Percentiles rank a stretch among this genome's conserved stretches.
phyloP scores from a whole-genome alignment of 2,797 vertebrate species.

The Pseudomugil tenellus region DNA sequence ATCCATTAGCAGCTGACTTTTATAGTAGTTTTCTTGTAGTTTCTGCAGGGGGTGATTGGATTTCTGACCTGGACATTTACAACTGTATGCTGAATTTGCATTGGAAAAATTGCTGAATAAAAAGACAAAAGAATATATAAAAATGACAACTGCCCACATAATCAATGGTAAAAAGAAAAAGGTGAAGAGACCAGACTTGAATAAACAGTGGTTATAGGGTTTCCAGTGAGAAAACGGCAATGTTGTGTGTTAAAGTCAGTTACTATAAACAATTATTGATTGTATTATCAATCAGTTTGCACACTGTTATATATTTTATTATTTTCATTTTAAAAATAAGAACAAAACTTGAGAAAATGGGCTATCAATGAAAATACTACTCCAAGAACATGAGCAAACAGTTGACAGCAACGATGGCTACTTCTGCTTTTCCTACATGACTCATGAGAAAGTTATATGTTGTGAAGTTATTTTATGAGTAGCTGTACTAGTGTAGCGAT shows the following conservation, averaged over 20 bases:
- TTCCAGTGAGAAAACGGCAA: background rate
- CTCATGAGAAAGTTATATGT: background rate
- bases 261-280: background rate
- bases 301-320: background rate
- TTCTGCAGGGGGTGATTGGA: background rate
- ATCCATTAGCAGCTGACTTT: too few species aligned
- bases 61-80: background rate
- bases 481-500: background rate
- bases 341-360: background rate
- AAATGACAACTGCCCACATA: background rate
- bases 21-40: background rate
- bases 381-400: background rate
- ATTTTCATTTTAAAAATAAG: background rate
- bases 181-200: background rate
- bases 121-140: background rate
- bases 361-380: background rate
- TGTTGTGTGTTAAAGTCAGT: background rate
- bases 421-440: background rate
- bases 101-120: background rate
- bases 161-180: background rate
- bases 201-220: background rate
- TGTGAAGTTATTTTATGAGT: background rate
- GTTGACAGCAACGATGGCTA: background rate
- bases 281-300: background rate
- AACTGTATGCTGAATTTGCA: background rate